Conservation (phyloP, 2,113 vertebrate species). For the Epinephelus fuscoguttatus region DNA sequence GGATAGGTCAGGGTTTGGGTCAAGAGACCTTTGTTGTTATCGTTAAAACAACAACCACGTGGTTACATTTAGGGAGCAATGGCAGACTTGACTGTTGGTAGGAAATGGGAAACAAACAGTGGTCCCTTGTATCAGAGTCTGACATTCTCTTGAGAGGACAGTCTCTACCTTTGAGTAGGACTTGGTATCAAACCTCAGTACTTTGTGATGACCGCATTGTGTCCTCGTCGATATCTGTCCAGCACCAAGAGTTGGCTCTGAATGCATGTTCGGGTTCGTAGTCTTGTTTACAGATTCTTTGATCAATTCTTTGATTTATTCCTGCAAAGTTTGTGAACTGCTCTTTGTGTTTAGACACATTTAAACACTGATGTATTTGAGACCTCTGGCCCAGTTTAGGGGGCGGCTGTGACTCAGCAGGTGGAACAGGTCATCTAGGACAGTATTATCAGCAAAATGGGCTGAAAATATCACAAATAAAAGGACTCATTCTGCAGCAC, state of each 20-base stretch:
- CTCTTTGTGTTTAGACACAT: neutral
- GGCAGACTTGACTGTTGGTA: neutral
- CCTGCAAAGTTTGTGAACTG: neutral
- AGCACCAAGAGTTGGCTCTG: neutral
- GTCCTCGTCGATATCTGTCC: neutral
- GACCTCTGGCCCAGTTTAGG: neutral
- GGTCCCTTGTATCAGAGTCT: neutral
- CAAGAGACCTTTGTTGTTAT: neutral
- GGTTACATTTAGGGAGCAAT: too few relatives aligned
- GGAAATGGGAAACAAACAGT: neutral
- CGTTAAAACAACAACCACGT: neutral
- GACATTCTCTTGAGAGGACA: neutral
- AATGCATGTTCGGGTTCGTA: neutral
- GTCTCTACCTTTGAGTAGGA: neutral
- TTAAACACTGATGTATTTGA: neutral
- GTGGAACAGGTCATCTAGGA: neutral
- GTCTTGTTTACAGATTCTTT: conserved; percentile 5
- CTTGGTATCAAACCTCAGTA: neutral
- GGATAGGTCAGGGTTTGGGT: too few relatives aligned
- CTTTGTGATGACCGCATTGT: neutral
- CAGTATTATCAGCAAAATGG: too few relatives aligned
- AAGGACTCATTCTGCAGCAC: too few relatives aligned
- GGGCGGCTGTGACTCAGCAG: neutral
- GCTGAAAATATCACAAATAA: too few relatives aligned
- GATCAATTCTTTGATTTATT: neutral